Conservation (phyloP, 2,888 invertebrate species). For the Caenorhabditis zanzibari region DNA sequence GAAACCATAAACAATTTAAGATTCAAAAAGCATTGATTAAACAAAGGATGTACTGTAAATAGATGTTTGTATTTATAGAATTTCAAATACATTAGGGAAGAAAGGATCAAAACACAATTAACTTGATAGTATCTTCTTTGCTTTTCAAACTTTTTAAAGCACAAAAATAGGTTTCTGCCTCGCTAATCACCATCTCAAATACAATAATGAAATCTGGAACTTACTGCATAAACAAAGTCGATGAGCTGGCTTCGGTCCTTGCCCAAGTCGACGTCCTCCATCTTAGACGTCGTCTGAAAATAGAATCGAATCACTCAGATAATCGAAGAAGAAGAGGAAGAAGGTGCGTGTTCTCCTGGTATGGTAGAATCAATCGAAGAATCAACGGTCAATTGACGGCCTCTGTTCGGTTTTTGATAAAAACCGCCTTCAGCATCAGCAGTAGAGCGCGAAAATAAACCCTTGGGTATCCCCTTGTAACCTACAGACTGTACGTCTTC, state of each 20-base stretch:
- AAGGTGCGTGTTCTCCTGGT: not conserved
- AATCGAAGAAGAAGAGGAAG: not conserved
- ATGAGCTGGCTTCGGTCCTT: slow-evolving; percentile 73
- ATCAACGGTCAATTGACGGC: slow-evolving; percentile 66
- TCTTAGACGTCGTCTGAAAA: slow-evolving; percentile 58
- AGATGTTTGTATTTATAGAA: not conserved
- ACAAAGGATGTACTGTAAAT: no score
- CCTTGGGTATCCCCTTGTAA: slow-evolving; percentile 46
- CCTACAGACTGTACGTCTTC: slow-evolving; percentile 20
- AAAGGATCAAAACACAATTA: no score
- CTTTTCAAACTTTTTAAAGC: no score
- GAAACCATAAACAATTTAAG: not conserved
- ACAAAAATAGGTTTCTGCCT: no score
- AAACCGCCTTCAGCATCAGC: slow-evolving; percentile 61
- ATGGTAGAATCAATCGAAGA: slow-evolving; percentile 57
- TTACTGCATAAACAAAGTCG: slow-evolving; percentile 73
- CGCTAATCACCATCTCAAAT: not conserved
- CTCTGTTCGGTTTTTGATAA: slow-evolving; percentile 67
- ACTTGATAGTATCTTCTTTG: no score
- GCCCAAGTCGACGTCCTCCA: slow-evolving; percentile 77
- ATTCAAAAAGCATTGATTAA: not conserved
- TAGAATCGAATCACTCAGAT: not conserved
- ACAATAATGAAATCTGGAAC: not conserved
- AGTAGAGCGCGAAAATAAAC: slow-evolving; percentile 66
- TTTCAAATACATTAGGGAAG: no score